Conservation (phyloP, 2,113 vertebrate genomes). For the Neolamprologus modestus region DNA sequence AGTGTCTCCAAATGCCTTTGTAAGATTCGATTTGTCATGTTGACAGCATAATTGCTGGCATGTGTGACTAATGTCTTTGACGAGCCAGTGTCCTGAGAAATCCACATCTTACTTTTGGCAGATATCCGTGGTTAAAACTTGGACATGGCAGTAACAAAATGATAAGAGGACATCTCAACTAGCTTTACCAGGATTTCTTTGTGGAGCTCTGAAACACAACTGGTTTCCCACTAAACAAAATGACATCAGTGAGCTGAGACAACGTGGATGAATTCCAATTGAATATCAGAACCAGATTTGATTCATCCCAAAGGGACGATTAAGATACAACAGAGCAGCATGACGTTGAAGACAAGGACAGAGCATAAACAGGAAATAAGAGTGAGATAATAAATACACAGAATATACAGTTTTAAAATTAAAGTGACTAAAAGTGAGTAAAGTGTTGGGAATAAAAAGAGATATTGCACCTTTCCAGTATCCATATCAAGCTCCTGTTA, state of each 20-base stretch:
- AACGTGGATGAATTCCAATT: background rate
- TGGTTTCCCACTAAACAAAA: background rate
- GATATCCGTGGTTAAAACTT: background rate
- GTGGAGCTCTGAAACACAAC: background rate
- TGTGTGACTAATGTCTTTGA: background rate
- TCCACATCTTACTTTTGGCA: background rate
- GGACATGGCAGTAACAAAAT: background rate
- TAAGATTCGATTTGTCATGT: background rate
- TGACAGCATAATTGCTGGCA: background rate
- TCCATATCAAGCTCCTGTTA: background rate
- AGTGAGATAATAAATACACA: background rate
- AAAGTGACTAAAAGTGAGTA: background rate
- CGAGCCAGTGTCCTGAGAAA: background rate
- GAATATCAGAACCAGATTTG: background rate
- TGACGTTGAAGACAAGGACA: accelerated
- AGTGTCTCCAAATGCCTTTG: background rate
- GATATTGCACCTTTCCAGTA: accelerated
- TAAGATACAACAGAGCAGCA: background rate
- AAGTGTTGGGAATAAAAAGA: background rate
- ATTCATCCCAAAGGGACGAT: background rate
- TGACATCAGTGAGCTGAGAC: background rate
- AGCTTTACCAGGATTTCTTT: accelerated
- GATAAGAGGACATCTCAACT: background rate
- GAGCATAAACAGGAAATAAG: accelerated
- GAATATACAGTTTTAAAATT: background rate